Percentiles rank a stretch among this genome's conserved stretches.
These are phyloP conservation scores for Amphipoea lucens DNA, from an alignment of 2,888 invertebrate species.

Conservation along the genomic window DNA sequence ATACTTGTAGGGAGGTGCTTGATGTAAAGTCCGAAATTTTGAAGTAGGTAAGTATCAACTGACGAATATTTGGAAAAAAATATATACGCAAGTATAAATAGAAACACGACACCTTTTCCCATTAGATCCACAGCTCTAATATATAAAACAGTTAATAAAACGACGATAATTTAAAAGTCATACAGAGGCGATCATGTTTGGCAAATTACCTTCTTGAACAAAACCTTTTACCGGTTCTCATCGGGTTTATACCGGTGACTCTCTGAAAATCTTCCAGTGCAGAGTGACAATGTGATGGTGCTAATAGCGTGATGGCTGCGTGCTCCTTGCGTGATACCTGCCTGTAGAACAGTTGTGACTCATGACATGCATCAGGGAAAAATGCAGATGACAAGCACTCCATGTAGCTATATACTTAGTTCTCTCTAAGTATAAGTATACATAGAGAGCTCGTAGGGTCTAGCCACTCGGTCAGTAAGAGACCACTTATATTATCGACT, in stretches of 20 bases:
- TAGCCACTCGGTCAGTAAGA: not conserved
- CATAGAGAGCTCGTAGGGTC: not conserved
- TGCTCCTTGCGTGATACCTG: constrained; percentile 34
- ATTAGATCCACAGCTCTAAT: constrained; percentile 47
- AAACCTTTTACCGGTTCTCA: constrained; percentile 17
- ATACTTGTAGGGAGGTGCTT: not conserved
- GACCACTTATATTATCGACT: not conserved
- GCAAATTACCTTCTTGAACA: constrained; percentile 41
- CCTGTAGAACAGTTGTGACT: constrained; percentile 6
- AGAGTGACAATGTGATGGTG: constrained; percentile 23
- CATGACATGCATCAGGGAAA: constrained; percentile 19
- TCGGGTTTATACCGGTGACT: constrained; percentile 36
- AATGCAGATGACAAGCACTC: constrained; percentile 6
- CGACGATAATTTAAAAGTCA: constrained; percentile 44
- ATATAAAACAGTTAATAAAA: constrained; percentile 16
- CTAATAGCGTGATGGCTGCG: constrained; percentile 38
- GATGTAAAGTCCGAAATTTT: not conserved
- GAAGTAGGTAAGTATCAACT: not conserved
- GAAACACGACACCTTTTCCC: not conserved
- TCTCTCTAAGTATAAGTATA: not conserved
- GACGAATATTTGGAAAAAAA: not conserved
- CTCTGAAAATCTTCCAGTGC: constrained; percentile 24
- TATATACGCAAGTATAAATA: not conserved
- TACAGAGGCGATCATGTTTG: constrained; percentile 42
- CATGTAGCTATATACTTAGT: not conserved